Evolutionary conservation across 1,140 invertebrate species (phyloP).

Genomic region (Magallana ariakensis): DNA sequence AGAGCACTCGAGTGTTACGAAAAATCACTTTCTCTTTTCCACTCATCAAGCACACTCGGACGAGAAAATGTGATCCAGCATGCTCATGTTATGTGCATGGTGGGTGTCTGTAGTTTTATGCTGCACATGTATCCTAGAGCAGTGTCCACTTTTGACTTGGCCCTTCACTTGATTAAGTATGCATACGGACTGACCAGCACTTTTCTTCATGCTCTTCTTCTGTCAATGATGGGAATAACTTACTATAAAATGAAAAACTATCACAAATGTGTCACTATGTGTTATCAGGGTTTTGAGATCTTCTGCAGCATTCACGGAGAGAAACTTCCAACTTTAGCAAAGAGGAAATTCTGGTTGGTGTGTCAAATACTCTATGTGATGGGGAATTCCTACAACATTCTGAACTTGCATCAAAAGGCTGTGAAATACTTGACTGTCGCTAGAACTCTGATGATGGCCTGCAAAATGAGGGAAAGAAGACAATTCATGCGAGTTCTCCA

Average conservation of each 20-base stretch:
- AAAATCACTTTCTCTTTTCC: slow-evolving; percentile 70
- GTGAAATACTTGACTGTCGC: slow-evolving; percentile 75
- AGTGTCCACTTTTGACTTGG: slow-evolving; percentile 73
- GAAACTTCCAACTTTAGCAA: slow-evolving; percentile 68
- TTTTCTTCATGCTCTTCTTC: slow-evolving; percentile 72
- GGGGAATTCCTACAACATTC: slow-evolving; percentile 76
- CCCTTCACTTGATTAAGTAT: slow-evolving; percentile 72
- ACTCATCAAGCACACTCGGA: slow-evolving; percentile 68
- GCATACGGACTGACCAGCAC: slow-evolving; percentile 70
- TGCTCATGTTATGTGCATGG: slow-evolving; percentile 76
- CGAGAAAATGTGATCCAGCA: slow-evolving; percentile 72
- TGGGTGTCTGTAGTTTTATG: slow-evolving; percentile 78
- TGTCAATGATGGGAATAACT: slow-evolving; percentile 75
- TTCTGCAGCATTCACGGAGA: slow-evolving; percentile 74
- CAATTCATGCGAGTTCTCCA: slow-evolving; percentile 76
- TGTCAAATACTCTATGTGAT: slow-evolving; percentile 77
- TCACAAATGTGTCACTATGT: slow-evolving; percentile 76
- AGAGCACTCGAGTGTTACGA: slow-evolving; percentile 74
- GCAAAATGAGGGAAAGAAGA: slow-evolving; percentile 68
- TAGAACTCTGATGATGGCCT: slow-evolving; percentile 71
- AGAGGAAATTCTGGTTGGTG: slow-evolving; percentile 75
- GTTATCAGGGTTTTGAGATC: slow-evolving; percentile 75
- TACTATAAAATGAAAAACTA: slow-evolving; percentile 77
- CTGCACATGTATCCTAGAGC: slow-evolving; percentile 75
- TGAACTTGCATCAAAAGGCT: slow-evolving; percentile 74